Percentiles rank a stretch among this genome's conserved stretches.
Evolutionary conservation across 1,140 invertebrate genomes (phyloP).

Genomic region (Ruditapes philippinarum): DNA sequence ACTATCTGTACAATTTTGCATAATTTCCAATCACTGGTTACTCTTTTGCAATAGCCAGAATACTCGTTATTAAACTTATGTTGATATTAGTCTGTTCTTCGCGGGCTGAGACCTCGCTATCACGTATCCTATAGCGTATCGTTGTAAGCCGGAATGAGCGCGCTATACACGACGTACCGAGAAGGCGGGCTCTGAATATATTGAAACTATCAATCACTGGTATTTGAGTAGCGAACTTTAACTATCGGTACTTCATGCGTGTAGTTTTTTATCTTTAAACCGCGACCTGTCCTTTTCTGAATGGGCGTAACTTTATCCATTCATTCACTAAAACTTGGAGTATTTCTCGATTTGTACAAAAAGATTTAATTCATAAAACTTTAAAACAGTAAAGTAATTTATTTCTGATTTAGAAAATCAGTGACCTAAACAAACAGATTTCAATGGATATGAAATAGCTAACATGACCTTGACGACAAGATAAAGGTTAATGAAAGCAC

Average conservation of each 20-base stretch:
- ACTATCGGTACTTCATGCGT: slow-evolving; percentile 38
- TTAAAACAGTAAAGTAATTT: slow-evolving; percentile 60
- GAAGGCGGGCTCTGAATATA: slow-evolving; percentile 34
- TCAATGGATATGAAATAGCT: slow-evolving; percentile 23
- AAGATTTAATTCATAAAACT: slow-evolving; percentile 51
- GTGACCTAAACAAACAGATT: slow-evolving; percentile 31
- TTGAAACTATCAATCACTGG: slow-evolving; percentile 43
- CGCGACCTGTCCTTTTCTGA: slow-evolving; percentile 45
- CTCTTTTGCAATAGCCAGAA: background rate
- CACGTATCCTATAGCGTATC: slow-evolving; percentile 40
- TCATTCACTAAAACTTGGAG: slow-evolving; percentile 53
- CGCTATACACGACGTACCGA: background rate
- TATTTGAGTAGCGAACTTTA: slow-evolving; percentile 13
- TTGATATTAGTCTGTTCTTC: background rate
- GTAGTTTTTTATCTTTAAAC: slow-evolving; percentile 44
- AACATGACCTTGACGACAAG: background rate
- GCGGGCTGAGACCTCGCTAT: background rate
- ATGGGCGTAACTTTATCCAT: slow-evolving; percentile 48
- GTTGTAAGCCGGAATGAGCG: background rate
- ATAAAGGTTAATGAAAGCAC: no score
- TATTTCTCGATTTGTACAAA: slow-evolving; percentile 46
- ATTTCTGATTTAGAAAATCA: slow-evolving; percentile 13
- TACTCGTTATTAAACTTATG: slow-evolving; percentile 18
- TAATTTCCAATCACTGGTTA: slow-evolving; percentile 31
- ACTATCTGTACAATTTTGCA: slow-evolving; percentile 37